phyloP scores from a whole-genome alignment of 2,888 invertebrate species.

The Patella pellucida region DNA sequence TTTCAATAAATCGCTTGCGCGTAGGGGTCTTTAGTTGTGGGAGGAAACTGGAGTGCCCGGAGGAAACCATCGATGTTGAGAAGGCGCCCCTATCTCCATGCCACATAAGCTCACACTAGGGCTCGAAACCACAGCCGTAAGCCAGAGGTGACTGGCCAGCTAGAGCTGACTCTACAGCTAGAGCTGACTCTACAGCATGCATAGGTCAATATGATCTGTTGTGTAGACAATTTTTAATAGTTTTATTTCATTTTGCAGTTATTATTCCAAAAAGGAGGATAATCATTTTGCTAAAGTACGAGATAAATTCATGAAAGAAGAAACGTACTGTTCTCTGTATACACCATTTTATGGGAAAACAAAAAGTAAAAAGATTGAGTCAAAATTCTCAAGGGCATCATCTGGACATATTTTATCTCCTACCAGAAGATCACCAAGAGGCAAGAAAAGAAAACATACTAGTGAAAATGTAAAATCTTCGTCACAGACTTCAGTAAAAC shows the following conservation, averaged over 20 bases:
- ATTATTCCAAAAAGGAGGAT: conserved; percentile 42
- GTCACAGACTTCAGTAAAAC: neutral
- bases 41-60: no score
- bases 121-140: no score
- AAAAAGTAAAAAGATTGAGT: neutral
- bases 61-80: no score
- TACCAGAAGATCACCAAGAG: conserved; percentile 16
- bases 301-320: conserved; percentile 45
- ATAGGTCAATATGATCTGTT: no score
- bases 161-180: no score
- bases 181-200: no score
- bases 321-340: conserved; percentile 33
- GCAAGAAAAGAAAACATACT: conserved; percentile 3
- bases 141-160: no score
- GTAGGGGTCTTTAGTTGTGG: no score
- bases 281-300: conserved; percentile 46
- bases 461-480: neutral
- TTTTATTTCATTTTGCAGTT: neutral
- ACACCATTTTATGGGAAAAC: neutral
- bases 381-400: neutral
- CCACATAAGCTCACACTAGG: no score
- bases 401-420: conserved; percentile 19
- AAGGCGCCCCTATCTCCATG: no score
- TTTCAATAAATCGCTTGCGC: no score
- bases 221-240: no score